Percentiles rank a stretch among this genome's conserved stretches.
These are phyloP conservation scores for Drosophila ficusphila DNA, from an alignment of 1,140 invertebrate species.

Conservation along the genomic window DNA sequence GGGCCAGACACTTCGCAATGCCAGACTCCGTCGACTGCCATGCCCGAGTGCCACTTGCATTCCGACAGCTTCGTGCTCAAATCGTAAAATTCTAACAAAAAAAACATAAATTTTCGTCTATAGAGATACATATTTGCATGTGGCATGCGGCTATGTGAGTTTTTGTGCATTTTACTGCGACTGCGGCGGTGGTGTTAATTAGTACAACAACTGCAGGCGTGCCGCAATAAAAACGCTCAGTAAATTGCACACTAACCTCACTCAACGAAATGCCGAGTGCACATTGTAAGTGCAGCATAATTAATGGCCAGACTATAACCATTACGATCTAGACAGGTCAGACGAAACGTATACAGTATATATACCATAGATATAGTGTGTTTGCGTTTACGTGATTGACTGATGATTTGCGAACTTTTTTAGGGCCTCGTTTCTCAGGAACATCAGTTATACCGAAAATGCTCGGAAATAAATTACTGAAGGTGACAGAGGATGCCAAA, in stretches of 20 bases:
- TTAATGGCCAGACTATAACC: constrained; percentile 37
- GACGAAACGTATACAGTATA: not conserved
- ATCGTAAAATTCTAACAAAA: constrained; percentile 40
- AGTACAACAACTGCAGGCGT: constrained; percentile 47
- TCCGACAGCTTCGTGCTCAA: constrained; percentile 35
- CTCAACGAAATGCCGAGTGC: constrained; percentile 49
- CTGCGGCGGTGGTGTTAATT: constrained; percentile 62
- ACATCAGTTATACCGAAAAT: not conserved
- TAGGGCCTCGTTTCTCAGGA: constrained; percentile 7
- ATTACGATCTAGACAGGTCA: constrained; percentile 29
- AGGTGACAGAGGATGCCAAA: not conserved
- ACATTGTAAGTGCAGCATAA: constrained; percentile 46
- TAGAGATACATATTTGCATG: constrained; percentile 39
- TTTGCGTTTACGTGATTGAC: constrained; percentile 30
- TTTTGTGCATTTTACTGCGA: constrained; percentile 45
- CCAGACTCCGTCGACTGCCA: constrained; percentile 41
- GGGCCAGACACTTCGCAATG: constrained; percentile 33
- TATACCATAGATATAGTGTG: no score
- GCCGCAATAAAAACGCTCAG: constrained; percentile 40
- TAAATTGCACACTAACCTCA: constrained; percentile 58
- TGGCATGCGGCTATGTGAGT: not conserved
- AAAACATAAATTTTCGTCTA: constrained; percentile 50
- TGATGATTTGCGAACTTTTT: constrained; percentile 14
- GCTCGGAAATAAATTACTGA: constrained; percentile 22
- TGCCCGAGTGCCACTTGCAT: constrained; percentile 43